Evolutionary conservation across 2,888 invertebrate species (phyloP).

Genomic region (Theretra japonica): DNA sequence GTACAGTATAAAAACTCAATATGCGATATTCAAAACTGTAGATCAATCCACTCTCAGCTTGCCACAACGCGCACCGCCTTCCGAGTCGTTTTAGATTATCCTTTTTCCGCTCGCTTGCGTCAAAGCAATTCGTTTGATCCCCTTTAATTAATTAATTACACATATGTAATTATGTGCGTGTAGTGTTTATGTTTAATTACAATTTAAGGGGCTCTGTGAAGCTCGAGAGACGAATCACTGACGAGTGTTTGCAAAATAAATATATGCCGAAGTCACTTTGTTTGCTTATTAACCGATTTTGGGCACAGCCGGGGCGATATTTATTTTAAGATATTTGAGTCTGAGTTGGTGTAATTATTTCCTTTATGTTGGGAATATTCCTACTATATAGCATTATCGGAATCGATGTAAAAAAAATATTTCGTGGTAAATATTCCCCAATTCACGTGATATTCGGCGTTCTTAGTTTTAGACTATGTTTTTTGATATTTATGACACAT

Average conservation of each 20-base stretch:
- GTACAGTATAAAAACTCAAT: no score
- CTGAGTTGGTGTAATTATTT: no score
- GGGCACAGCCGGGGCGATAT: no score
- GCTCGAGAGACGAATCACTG: not conserved
- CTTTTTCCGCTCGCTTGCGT: constrained; percentile 31
- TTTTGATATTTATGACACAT: no score
- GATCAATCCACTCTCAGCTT: not conserved
- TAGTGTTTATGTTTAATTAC: constrained; percentile 26
- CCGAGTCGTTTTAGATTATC: constrained; percentile 27
- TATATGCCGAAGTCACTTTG: not conserved
- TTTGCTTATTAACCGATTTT: not conserved
- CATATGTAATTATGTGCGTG: constrained; percentile 7
- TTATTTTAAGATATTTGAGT: no score
- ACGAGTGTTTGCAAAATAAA: not conserved
- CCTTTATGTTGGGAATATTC: no score
- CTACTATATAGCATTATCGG: no score
- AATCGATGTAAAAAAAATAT: no score
- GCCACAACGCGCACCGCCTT: not conserved
- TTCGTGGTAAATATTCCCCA: no score
- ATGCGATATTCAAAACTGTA: no score
- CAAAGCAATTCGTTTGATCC: constrained; percentile 32
- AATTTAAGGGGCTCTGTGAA: not conserved
- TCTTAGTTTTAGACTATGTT: no score
- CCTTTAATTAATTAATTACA: constrained; percentile 32
- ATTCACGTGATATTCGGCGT: no score